Base-by-base conservation (phyloP, 2,113 vertebrate species). In the Neolamprologus cancellatus region DNA sequence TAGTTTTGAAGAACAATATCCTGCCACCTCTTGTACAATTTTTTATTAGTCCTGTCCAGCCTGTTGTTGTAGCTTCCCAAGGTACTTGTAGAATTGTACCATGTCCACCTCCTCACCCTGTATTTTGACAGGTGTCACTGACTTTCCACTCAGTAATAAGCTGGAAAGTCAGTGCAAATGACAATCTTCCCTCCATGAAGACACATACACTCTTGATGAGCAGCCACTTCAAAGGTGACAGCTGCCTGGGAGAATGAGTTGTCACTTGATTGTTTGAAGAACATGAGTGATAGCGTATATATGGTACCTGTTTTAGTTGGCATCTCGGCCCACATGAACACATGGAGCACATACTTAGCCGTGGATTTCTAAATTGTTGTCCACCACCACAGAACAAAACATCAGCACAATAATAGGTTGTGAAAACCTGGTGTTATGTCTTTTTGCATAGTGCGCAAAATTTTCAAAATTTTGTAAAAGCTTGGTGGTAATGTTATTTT, bases 101-200 rank as follows among this genome's bases (percentile, higher is more conserved):
- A 23, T 91, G 86, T 94, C 91, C 87, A 88, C 89, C 92, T 90
- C 82, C 90, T 94, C 90, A 80, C 59, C 79, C 87, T 66, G 79
- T 82, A 74, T 92, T 92, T 87, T 92, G 94, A 94, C 93, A 94
- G 84, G 90, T 91, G 92, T 94, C 93, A 90, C 80, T 81, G 92
- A 92, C 88, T 76, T 81, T 55, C 85, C 17, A 20, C 85, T 83
- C 79, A 87, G 85, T 93, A 92, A 94, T 92, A 93, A 89, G 90
- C 91, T 84, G 89, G 55, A 82, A 90, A 90, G 86, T 84, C 84
- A 61, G 66, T 85, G 87, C 79, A 91, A 93, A 90, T 90, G 93
- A 94, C 94, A 93, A 85, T 84, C 90, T 87, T 93, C 90, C 82
- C 86, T 92, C 92, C 88, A 78, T n/a, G 83, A 82, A 86, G 91